phyloP scores from a whole-genome alignment of 2,888 invertebrate species.

The Ichneumon xanthorius region DNA sequence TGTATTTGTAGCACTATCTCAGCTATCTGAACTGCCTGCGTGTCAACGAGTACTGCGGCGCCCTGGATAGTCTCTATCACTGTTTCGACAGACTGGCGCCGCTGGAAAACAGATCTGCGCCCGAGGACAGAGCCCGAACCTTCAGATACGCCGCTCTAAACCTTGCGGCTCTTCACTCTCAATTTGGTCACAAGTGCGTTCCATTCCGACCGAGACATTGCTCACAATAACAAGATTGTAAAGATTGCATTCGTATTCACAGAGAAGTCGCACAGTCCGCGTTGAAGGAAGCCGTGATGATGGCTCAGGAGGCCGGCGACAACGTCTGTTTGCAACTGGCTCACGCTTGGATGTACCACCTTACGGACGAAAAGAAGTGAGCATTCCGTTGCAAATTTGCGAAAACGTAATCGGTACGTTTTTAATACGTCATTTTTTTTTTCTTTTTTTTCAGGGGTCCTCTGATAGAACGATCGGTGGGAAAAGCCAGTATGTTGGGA shows the following conservation, averaged over 20 bases:
- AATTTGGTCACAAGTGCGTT: constrained; percentile 92
- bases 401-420: not conserved
- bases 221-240: not conserved
- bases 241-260: constrained; percentile 74
- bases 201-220: constrained; percentile 3
- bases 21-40: constrained; percentile 96
- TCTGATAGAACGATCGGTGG: constrained; percentile 89
- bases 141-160: constrained; percentile 96
- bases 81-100: constrained; percentile 90
- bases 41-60: constrained; percentile 94
- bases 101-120: constrained; percentile 84
- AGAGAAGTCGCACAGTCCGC: constrained; percentile 92
- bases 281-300: constrained; percentile 94
- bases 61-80: constrained; percentile 92
- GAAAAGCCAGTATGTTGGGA: constrained; percentile 89
- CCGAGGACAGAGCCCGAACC: constrained; percentile 87
- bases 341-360: constrained; percentile 92
- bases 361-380: constrained; percentile 85
- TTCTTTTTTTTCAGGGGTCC: constrained; percentile 85
- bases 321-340: constrained; percentile 94
- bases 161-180: constrained; percentile 94
- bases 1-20: constrained; percentile 91
- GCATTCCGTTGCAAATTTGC: constrained; percentile 32
- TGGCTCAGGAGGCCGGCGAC: constrained; percentile 95
- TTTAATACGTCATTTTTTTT: not conserved